These are phyloP conservation scores for Eumaeus atala DNA, from an alignment of 1,140 invertebrate genomes.

Conservation along the genomic window DNA sequence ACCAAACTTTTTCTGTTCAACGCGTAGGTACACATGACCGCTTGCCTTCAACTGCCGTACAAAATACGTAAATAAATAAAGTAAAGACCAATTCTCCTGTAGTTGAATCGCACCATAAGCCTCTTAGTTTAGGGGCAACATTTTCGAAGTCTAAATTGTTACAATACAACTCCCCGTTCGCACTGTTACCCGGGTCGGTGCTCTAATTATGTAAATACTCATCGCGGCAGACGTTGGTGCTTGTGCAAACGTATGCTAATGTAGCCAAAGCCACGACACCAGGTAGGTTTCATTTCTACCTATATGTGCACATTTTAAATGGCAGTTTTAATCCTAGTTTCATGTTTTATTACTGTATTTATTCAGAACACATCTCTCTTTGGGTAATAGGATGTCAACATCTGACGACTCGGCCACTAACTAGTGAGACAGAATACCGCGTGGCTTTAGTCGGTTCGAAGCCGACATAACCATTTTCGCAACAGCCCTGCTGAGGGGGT, in stretches of 20 bases:
- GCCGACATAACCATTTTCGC: too few species aligned
- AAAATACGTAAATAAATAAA: not conserved
- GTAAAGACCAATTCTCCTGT: not conserved
- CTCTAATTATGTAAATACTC: slow-evolving; percentile 35
- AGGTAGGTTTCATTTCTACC: slow-evolving; percentile 18
- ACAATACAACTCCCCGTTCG: not conserved
- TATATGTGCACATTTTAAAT: slow-evolving; percentile 10
- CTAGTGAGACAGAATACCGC: too few species aligned
- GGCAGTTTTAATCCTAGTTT: not conserved
- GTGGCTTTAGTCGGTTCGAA: too few species aligned
- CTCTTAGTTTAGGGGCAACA: not conserved
- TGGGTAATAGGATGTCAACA: too few species aligned
- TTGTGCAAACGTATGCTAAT: slow-evolving; percentile 33
- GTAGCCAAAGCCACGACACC: slow-evolving; percentile 25
- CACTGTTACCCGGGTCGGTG: not conserved
- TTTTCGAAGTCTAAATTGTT: slow-evolving; percentile 5
- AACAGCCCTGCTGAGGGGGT: too few species aligned
- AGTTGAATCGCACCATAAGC: slow-evolving; percentile 3
- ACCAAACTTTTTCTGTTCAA: too few species aligned
- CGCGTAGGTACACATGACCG: too few species aligned
- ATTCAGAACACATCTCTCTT: too few species aligned
- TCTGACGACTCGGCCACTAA: too few species aligned
- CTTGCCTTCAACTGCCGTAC: too few species aligned
- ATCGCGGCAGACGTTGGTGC: slow-evolving; percentile 22
- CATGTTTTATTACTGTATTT: too few species aligned